Evolutionary conservation across 2,888 invertebrate species (phyloP).

Genomic region (Cabera pusaria): DNA sequence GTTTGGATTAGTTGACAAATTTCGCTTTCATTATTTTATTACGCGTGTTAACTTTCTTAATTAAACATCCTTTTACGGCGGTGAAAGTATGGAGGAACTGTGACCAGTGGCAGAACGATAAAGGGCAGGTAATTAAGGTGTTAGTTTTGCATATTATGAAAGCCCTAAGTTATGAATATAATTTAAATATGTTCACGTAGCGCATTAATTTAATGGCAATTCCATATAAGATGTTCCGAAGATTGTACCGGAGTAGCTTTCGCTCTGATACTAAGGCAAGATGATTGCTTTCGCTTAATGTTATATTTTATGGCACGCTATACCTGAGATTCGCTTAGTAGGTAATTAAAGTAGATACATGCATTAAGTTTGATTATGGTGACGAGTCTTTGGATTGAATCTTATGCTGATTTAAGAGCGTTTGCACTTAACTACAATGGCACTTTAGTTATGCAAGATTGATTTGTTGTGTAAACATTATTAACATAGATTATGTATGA

Average conservation of each 20-base stretch:
- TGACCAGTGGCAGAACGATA: slow-evolving; percentile 7
- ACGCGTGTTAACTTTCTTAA: slow-evolving; percentile 13
- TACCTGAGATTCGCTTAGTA: slow-evolving; percentile 12
- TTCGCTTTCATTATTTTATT: no score
- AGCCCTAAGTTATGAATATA: slow-evolving; percentile 20
- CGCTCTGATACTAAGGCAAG: slow-evolving; percentile 22
- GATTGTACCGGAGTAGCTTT: slow-evolving; percentile 24
- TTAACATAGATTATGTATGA: no score
- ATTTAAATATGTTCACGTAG: slow-evolving; percentile 18
- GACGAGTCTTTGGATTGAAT: not conserved
- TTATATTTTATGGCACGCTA: slow-evolving; percentile 25
- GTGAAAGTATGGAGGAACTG: slow-evolving; percentile 21
- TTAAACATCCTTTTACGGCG: slow-evolving; percentile 22
- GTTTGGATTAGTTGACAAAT: no score
- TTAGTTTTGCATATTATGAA: slow-evolving; percentile 17
- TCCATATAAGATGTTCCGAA: slow-evolving; percentile 25
- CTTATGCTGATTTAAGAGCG: no score
- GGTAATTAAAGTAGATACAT: slow-evolving; percentile 8
- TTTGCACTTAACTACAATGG: no score
- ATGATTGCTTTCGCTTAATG: slow-evolving; percentile 27
- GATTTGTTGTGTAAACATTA: no score
- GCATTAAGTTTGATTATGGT: slow-evolving; percentile 2
- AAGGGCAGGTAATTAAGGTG: slow-evolving; percentile 17
- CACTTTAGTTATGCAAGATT: no score
- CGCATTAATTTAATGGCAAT: slow-evolving; percentile 21